These are phyloP conservation scores for Polydesmus complanatus DNA, from an alignment of 2,888 invertebrate species.

Conservation along the genomic window DNA sequence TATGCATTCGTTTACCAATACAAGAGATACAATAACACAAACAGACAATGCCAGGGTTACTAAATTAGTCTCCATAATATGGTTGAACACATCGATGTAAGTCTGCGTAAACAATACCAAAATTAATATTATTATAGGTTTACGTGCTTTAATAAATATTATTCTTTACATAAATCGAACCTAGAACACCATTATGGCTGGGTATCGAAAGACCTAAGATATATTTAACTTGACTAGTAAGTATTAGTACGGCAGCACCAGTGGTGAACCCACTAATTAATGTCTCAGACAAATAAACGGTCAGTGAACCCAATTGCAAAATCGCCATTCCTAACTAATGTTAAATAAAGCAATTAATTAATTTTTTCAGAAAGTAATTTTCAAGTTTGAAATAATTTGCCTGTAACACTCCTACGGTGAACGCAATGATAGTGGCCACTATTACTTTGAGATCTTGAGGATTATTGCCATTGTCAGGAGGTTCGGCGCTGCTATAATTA, in stretches of 20 bases:
- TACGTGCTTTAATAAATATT: background rate
- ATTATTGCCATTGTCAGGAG: background rate
- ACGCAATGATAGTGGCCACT: conserved; percentile 4
- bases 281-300: conserved; percentile 61
- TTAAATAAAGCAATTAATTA: background rate
- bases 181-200: conserved; percentile 8
- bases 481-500: background rate
- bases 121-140: conserved; percentile 19
- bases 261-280: conserved; percentile 79
- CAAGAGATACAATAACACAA: conserved; percentile 49
- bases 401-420: conserved; percentile 9
- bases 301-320: conserved; percentile 56
- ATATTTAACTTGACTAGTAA: conserved; percentile 49
- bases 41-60: conserved; percentile 53
- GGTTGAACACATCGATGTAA: conserved; percentile 42
- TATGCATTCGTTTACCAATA: conserved; percentile 27
- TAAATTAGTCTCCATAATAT: conserved; percentile 45
- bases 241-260: conserved; percentile 74
- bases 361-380: background rate
- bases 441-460: conserved; percentile 3
- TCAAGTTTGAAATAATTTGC: background rate
- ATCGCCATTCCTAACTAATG: conserved; percentile 45
- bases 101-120: conserved; percentile 34
- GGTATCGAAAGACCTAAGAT: conserved; percentile 16
- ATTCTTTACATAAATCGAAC: conserved; percentile 16